These are phyloP conservation scores for Eidolon helvum DNA, from an alignment of 2,113 vertebrate species.

Conservation along the genomic window DNA sequence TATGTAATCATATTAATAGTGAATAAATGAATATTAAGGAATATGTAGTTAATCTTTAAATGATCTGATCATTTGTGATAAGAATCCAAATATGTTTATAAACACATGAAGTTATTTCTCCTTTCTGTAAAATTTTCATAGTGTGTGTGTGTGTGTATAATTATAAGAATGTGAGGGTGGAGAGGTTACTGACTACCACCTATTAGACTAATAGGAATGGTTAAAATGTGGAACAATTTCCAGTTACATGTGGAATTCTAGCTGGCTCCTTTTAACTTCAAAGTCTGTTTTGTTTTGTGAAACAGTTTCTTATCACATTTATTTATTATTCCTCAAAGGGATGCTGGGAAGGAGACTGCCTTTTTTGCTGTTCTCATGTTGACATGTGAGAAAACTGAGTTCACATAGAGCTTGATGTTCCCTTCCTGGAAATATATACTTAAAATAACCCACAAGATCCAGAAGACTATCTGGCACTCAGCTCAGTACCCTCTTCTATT, in stretches of 20 bases:
- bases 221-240: constrained; percentile 16
- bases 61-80: background rate
- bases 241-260: constrained; percentile 39
- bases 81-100: constrained; percentile 7
- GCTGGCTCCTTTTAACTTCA: constrained; percentile 6
- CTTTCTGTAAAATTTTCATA: constrained; percentile 43
- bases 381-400: constrained; percentile 51
- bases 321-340: constrained; percentile 70
- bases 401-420: constrained; percentile 30
- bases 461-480: background rate
- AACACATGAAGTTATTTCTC: constrained; percentile 37
- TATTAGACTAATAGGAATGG: background rate
- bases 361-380: constrained; percentile 52
- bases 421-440: constrained; percentile 60
- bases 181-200: constrained; percentile 9
- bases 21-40: background rate
- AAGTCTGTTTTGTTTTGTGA: constrained; percentile 60
- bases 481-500: background rate
- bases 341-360: constrained; percentile 16
- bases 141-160: background rate
- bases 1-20: background rate
- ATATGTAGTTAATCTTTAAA: background rate
- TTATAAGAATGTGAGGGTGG: background rate
- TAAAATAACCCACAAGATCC: constrained; percentile 37
- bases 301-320: constrained; percentile 60